phyloP scores from a whole-genome alignment of 2,888 invertebrate species.

The Lamproptera curius region DNA sequence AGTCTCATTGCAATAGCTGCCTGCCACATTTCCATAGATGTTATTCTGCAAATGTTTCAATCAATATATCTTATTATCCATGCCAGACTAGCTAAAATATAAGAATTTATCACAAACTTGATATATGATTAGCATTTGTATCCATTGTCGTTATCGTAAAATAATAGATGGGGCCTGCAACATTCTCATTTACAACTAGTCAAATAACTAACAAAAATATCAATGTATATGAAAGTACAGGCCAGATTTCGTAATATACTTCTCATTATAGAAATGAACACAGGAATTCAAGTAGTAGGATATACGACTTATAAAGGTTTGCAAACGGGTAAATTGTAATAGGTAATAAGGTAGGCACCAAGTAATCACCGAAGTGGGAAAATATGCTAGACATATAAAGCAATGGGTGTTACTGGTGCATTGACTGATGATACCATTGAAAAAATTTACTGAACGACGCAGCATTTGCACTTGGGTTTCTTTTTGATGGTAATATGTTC shows the following conservation, averaged over 20 bases:
- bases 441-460: constrained; percentile 89
- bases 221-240: constrained; percentile 17
- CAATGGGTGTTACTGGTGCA: constrained; percentile 52
- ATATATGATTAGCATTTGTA: constrained; percentile 36
- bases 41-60: constrained; percentile 27
- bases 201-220: constrained; percentile 22
- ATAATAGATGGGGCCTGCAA: constrained; percentile 38
- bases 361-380: constrained; percentile 49
- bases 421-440: constrained; percentile 3
- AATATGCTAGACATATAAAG: constrained; percentile 37
- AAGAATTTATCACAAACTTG: constrained; percentile 57
- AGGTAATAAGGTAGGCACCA: constrained; percentile 54
- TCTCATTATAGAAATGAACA: constrained; percentile 29
- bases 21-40: not conserved
- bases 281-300: constrained; percentile 25
- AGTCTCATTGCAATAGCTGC: not conserved
- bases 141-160: constrained; percentile 44
- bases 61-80: constrained; percentile 33
- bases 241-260: constrained; percentile 12
- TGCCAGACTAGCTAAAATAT: constrained; percentile 60
- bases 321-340: constrained; percentile 35
- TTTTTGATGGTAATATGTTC: constrained; percentile 96
- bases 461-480: constrained; percentile 97
- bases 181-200: constrained; percentile 28
- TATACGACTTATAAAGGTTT: constrained; percentile 31